phyloP scores from a whole-genome alignment of 2,797 vertebrate genomes.

The Acipenser ruthenus region DNA sequence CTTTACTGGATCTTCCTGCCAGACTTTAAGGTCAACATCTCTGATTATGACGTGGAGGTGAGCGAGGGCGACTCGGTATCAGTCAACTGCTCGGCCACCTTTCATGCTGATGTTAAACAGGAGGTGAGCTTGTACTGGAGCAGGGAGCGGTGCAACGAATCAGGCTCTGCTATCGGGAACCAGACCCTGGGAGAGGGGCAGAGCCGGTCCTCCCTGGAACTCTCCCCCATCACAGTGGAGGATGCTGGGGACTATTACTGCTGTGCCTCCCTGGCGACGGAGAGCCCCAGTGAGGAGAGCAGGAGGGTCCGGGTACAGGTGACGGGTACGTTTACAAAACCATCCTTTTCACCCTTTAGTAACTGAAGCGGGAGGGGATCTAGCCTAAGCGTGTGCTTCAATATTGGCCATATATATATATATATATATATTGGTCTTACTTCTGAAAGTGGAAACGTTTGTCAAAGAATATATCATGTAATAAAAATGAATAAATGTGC shows the following conservation, averaged over 20 bases:
- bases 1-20: neutral
- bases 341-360: too few species aligned
- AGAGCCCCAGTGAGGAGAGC: neutral
- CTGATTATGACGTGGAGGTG: neutral
- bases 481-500: too few species aligned
- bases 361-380: too few species aligned
- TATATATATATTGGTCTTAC: too few species aligned
- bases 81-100: neutral
- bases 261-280: neutral
- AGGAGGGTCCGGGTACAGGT: neutral
- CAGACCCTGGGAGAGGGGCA: neutral
- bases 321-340: neutral
- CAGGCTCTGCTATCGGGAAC: neutral
- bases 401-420: too few species aligned
- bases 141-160: neutral
- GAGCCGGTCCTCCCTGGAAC: neutral
- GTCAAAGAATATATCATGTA: too few species aligned
- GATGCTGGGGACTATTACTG: neutral
- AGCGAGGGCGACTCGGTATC: neutral
- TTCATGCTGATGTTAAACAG: neutral
- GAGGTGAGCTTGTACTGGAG: neutral
- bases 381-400: too few species aligned
- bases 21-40: neutral
- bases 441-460: too few species aligned
- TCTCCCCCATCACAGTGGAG: neutral